phyloP scores from a whole-genome alignment of 2,113 vertebrate species.

The Brienomyrus longianalis region DNA sequence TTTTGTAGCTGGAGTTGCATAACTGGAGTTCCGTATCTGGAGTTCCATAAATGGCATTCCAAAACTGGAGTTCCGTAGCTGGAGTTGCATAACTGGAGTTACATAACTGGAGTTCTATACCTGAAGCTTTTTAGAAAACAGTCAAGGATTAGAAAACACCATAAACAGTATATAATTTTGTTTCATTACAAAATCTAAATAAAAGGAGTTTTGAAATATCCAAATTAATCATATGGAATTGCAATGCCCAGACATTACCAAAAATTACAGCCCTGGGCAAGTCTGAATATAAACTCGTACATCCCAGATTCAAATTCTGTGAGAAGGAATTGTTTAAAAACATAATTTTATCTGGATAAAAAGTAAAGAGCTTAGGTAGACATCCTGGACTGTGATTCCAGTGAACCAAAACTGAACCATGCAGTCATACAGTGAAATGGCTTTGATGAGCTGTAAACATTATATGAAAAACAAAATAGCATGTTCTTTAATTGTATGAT shows the following conservation, averaged over 20 bases:
- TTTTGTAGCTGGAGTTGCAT: background rate
- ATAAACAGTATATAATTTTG: background rate
- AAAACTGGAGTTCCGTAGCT: background rate
- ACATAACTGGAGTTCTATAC: background rate
- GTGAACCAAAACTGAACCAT: background rate
- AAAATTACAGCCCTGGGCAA: background rate
- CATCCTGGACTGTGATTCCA: background rate
- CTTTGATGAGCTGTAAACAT: background rate
- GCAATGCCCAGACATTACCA: background rate
- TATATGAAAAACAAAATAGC: background rate
- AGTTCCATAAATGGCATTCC: background rate
- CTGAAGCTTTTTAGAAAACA: background rate
- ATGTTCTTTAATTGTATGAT: background rate
- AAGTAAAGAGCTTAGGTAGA: background rate
- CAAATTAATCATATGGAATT: background rate
- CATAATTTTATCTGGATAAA: background rate
- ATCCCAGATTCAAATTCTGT: background rate
- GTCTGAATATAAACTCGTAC: background rate
- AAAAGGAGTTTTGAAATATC: background rate
- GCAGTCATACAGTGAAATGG: background rate
- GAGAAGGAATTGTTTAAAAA: background rate
- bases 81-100: background rate
- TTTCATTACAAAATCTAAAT: background rate
- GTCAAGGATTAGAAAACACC: background rate
- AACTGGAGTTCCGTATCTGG: background rate